Evolutionary conservation across 2,113 vertebrate species (phyloP).

Genomic region (Australoheros scitulus): DNA sequence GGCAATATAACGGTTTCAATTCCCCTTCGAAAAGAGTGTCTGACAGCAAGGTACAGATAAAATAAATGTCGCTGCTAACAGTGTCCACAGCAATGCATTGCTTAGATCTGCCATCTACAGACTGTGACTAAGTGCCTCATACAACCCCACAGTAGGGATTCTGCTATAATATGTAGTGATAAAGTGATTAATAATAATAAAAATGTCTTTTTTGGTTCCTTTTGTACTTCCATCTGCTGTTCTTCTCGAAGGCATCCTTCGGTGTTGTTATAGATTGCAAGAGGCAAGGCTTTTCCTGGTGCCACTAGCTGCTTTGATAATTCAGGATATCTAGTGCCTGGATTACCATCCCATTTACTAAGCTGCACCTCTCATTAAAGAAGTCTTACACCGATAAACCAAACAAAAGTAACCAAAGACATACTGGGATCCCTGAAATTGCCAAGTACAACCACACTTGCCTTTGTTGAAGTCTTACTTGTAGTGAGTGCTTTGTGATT

Average conservation of each 20-base stretch:
- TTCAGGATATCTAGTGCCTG: background rate
- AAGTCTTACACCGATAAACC: background rate
- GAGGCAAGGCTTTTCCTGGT: background rate
- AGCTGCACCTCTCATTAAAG: background rate
- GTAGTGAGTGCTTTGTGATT: conserved; percentile 63
- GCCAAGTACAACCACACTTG: background rate
- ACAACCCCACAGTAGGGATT: background rate
- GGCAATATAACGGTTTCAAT: background rate
- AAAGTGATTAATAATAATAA: conserved; percentile 9
- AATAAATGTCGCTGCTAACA: background rate
- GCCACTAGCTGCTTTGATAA: background rate
- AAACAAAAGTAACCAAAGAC: conserved; percentile 36
- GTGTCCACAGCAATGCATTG: background rate
- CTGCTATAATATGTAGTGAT: background rate
- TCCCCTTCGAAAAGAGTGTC: background rate
- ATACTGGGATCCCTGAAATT: conserved; percentile 23
- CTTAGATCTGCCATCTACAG: background rate
- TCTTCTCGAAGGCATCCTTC: background rate
- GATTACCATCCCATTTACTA: background rate
- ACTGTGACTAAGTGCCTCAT: conserved; percentile 3
- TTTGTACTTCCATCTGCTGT: background rate
- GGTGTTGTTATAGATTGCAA: background rate
- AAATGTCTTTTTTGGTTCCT: conserved; percentile 5
- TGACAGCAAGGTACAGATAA: conserved; percentile 6
- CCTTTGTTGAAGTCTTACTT: conserved; percentile 43